Evolutionary conservation across 2,888 invertebrate genomes (phyloP).

Genomic region (Cataglyphis livida): DNA sequence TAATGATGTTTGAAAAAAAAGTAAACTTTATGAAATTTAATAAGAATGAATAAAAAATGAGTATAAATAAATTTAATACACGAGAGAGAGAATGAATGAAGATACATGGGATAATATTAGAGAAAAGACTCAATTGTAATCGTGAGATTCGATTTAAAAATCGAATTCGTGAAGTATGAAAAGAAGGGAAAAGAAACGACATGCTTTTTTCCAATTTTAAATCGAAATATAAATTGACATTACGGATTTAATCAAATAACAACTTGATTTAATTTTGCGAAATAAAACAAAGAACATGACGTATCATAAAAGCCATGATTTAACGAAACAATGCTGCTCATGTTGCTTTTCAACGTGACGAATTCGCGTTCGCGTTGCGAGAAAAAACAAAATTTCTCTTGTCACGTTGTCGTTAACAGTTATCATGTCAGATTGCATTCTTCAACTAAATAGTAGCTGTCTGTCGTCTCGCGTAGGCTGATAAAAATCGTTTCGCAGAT

Average conservation of each 20-base stretch:
- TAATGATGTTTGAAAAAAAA: neutral
- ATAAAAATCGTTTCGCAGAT: neutral
- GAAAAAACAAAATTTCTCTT: conserved; percentile 14
- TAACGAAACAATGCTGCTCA: neutral
- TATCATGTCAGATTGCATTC: conserved; percentile 10
- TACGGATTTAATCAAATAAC: neutral
- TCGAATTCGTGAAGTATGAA: neutral
- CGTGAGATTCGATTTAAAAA: conserved; percentile 15
- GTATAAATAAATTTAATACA: conserved; percentile 13
- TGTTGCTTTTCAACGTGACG: conserved; percentile 13
- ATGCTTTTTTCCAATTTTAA: neutral
- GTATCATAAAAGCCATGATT: neutral
- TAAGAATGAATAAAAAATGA: neutral
- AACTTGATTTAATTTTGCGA: neutral
- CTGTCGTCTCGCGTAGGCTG: neutral
- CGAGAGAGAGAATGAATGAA: neutral
- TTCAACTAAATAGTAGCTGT: neutral
- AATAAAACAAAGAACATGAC: neutral
- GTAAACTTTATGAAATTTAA: neutral
- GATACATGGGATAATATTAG: too few species aligned
- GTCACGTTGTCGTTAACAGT: neutral
- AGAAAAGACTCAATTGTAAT: neutral
- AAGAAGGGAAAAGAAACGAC: neutral
- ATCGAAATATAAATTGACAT: conserved; percentile 10
- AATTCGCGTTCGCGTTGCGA: neutral